Base-by-base conservation (phyloP, 2,888 invertebrate genomes). In the Heliconius aoede region DNA sequence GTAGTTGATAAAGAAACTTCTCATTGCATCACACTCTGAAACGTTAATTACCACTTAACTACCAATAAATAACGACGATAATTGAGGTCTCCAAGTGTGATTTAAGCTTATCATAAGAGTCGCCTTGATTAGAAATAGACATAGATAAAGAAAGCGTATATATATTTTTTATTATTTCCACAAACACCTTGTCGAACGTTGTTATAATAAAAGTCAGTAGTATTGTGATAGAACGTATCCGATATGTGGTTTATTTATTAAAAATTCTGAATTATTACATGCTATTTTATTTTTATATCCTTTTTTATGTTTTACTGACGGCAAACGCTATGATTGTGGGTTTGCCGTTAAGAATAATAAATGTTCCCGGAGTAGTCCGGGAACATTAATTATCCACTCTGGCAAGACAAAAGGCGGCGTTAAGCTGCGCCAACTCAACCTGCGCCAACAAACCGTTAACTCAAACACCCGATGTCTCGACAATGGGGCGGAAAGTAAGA, bases 281-380 rank as follows among this genome's bases (percentile, higher is more conserved):
- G 81, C 83, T 84, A 83, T 82, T 84, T 55, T 55, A 30, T 71
- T 71, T 55, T 30, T 46, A 24, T 24, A 13, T 26, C 26, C 2
- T n/a, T 55, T n/a, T 55, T 55, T 55, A 55, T 8, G 55, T 55
- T 9, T 55, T 7, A 46, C 46, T 7, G 46, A 7, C 21, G 18
- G 46, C 46, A 46, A 46, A 46, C 46, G 2, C 18, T 18, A 7
- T 21, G 46, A 2, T 46, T 21, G 21, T 46, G 46, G 46, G 21
- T 46, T 46, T 7, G 46, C n/a, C n/a, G n/a, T n/a, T n/a, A n/a
- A n/a, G n/a, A n/a, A n/a, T n/a, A n/a, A n/a, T n/a, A n/a, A n/a
- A n/a, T n/a, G n/a, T n/a, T n/a, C n/a, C n/a, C n/a, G n/a, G n/a
- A n/a, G n/a, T n/a, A n/a, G n/a, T 36, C 9, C 11, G 2, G 36